These are phyloP conservation scores for Rhagoletis pomonella DNA, from an alignment of 1,140 invertebrate species.

Conservation along the genomic window DNA sequence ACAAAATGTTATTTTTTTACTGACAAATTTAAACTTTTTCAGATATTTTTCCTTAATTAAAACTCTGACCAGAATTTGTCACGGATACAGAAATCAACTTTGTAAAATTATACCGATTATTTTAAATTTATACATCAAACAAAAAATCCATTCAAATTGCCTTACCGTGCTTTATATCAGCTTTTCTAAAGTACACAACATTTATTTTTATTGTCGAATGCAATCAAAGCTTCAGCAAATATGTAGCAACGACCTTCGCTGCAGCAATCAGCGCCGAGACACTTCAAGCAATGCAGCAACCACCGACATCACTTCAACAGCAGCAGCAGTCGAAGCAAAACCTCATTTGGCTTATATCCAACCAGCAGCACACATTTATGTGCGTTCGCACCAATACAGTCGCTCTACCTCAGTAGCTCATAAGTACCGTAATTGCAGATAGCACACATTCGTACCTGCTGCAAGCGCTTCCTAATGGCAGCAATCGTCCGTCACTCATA, in stretches of 20 bases:
- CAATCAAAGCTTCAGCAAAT: background rate
- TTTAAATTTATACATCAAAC: too few species aligned
- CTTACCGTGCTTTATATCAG: too few species aligned
- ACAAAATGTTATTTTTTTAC: too few species aligned
- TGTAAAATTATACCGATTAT: too few species aligned
- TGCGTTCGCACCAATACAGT: background rate
- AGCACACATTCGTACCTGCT: background rate
- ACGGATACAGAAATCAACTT: too few species aligned
- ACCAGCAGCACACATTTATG: too few species aligned
- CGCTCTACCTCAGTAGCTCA: background rate
- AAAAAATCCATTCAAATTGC: too few species aligned
- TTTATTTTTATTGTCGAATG: background rate
- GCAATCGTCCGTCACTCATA: background rate
- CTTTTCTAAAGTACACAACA: too few species aligned
- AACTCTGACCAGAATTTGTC: too few species aligned
- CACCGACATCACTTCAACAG: background rate
- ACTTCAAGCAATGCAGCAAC: background rate
- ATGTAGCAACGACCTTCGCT: conserved; percentile 18
- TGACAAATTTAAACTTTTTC: too few species aligned
- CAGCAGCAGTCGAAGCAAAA: background rate
- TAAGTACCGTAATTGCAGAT: conserved; percentile 16
- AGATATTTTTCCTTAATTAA: too few species aligned
- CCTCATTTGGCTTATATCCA: background rate
- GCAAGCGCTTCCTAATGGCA: too few species aligned
- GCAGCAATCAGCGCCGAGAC: background rate